Conservation (phyloP, 2,888 invertebrate species). For the Agrochola lychnidis region DNA sequence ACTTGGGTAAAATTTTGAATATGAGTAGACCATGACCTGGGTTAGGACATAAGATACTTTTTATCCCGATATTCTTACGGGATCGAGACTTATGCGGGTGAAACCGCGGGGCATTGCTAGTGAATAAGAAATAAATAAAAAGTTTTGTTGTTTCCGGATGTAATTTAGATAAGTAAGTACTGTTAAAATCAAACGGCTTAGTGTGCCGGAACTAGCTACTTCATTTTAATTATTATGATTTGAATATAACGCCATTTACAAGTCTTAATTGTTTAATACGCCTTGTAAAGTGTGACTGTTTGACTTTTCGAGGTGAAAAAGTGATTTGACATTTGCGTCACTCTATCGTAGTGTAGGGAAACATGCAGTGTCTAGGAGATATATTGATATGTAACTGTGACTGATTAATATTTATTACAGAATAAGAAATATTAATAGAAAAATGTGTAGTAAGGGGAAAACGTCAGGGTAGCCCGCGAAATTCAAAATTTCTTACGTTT, state of each 20-base stretch:
- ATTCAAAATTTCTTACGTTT: too few species aligned
- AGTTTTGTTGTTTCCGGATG: constrained; percentile 51
- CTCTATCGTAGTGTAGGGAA: background rate
- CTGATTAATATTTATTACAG: constrained; percentile 4
- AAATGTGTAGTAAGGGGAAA: too few species aligned
- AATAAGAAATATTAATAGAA: background rate
- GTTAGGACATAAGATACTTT: too few species aligned
- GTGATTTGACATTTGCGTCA: constrained; percentile 40
- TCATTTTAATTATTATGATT: constrained; percentile 53
- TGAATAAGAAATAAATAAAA: constrained; percentile 36
- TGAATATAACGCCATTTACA: constrained; percentile 31
- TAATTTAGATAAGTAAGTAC: constrained; percentile 37
- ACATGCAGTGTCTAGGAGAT: constrained; percentile 12
- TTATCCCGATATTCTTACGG: too few species aligned
- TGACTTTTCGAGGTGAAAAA: constrained; percentile 53
- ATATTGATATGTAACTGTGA: constrained; percentile 17
- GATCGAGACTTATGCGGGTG: too few species aligned
- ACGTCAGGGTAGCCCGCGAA: too few species aligned
- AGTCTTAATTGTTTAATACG: constrained; percentile 46
- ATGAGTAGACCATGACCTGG: too few species aligned
- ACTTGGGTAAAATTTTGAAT: too few species aligned
- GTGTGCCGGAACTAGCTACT: constrained; percentile 60
- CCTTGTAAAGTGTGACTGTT: constrained; percentile 36
- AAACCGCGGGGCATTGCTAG: too few species aligned
- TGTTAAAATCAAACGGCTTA: constrained; percentile 38